Base-by-base conservation (phyloP, 2,888 invertebrate genomes). In the Hydrotaea diabolus region DNA sequence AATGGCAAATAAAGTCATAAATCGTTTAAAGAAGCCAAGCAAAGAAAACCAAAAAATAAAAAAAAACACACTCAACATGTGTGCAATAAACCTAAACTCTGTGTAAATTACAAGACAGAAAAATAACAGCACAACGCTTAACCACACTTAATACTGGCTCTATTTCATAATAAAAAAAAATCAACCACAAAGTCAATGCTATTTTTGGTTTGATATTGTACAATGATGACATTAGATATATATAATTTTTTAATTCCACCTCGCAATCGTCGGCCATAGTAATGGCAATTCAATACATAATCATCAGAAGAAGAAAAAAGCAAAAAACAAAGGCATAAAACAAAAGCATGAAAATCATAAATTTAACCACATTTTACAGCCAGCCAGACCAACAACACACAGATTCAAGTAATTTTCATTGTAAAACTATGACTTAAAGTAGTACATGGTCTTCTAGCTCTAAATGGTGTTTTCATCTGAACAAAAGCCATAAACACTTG, bases 381-480 rank as follows among this genome's bases (percentile, higher is more conserved):
- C 21, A 49, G 66, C 19, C 36, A 66, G 19, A 43, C 39, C 43
- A 66, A 19, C 66, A 59, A 8, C 62, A 31, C 62, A 62, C n/a
- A 64, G 69, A 19, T 21, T 0, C 17, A 23, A 69, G 46, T 46
- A 46, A 43, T 59, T 73, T 74, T 74, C 59, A 62, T 62, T 74
- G 62, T 66, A 77, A 84, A 59, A 73, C 53, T 82, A 69, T 69
- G 84, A 64, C 78, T 59, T 69, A 79, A 87, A 87, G 86, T 87
- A 85, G 87, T 81, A 86, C 87, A 87, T 86, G 87, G 87, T 86
- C 87, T 87, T 86, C 87, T 85, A 85, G 78, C 85, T 86, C 74
- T 82, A 71, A 66, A 78, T 78, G 82, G 71, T 83, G 73, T 75
- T 80, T 77, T 17, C 3, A 62, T 75, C 69, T 62, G 53, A 53